Evolutionary conservation across 2,113 vertebrate genomes (phyloP).

Genomic region (Bufo bufo): DNA sequence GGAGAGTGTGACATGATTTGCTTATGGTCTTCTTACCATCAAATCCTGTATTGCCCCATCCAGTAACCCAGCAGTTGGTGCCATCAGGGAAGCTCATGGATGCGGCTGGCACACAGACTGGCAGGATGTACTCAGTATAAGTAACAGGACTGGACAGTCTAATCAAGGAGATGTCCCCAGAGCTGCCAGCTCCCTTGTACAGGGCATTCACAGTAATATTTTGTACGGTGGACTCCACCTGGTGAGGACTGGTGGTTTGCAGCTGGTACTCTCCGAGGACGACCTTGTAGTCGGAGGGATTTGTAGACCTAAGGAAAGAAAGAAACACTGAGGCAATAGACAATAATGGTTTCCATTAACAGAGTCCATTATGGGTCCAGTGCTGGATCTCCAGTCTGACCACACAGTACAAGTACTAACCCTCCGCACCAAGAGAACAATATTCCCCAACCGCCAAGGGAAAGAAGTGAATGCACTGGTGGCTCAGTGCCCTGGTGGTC

Average conservation of each 20-base stretch:
- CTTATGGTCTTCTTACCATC: slow-evolving; percentile 72
- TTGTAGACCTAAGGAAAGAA: not conserved
- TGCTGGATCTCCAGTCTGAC: not conserved
- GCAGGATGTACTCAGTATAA: slow-evolving; percentile 71
- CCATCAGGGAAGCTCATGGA: slow-evolving; percentile 83
- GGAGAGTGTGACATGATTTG: too few species aligned
- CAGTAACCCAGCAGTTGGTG: slow-evolving; percentile 91
- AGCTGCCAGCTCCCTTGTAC: slow-evolving; percentile 81
- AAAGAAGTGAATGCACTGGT: too few species aligned
- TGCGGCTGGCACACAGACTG: slow-evolving; percentile 82
- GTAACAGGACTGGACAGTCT: slow-evolving; percentile 81
- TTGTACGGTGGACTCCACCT: slow-evolving; percentile 80
- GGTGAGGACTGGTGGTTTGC: slow-evolving; percentile 71
- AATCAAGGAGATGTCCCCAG: slow-evolving; percentile 89
- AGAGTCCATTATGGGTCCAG: not conserved
- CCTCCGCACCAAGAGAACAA: not conserved
- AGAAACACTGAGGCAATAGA: not conserved
- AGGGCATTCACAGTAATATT: slow-evolving; percentile 85
- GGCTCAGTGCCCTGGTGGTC: not conserved
- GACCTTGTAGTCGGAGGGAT: slow-evolving; percentile 60
- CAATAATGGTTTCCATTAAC: not conserved
- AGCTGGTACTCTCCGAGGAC: slow-evolving; percentile 84
- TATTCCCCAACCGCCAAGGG: not conserved
- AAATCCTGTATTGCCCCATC: slow-evolving; percentile 86
- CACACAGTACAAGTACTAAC: not conserved